Evolutionary conservation across 1,140 invertebrate species (phyloP), one percentile per base, ranked within the genome.

Genomic region (Brachionus sp.): DNA sequence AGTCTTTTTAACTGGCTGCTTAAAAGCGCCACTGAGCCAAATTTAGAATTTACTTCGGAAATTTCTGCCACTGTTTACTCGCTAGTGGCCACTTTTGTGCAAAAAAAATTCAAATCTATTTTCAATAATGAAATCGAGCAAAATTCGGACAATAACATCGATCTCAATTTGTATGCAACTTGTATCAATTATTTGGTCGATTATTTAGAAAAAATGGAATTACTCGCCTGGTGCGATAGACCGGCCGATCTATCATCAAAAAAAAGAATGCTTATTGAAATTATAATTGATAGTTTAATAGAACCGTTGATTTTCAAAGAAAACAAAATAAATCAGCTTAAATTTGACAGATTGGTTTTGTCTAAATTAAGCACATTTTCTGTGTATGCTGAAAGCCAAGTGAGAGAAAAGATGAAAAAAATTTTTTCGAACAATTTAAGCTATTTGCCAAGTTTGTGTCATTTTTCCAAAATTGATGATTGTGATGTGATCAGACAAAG

Each of bases 161-260:
- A 75, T 25, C n/a, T 44, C 7, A 75, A 75, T 25, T 29, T 75
- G 39, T 46, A 25, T 39, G 44, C 70, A 46, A 25, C 19, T 16
- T 75, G 70, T n/a, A 3, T 75, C 3, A 75, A 75, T 46, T 75
- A 46, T 39, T 10, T 46, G 9, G 33, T 46, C 25, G 70, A 75
- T 19, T 75, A 46, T 16, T 75, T 75, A 39, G 70, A 75, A 44
- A 44, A 46, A 46, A 75, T 75, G 39, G 70, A 75, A 75, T 46
- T 46, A 46, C 23, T 46, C 12, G 29, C 33, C 2, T 37, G 37
- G 23, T 19, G 3, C 1, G 16, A 12, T 25, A 75, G 23, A 16
- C 37, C 37, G 29, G 70, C 70, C 4, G 42, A 75, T 44, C 6
- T 46, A 46, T 75, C 44, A 46, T 25, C 39, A 5, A 44, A 46